Evolutionary conservation across 2,113 vertebrate species (phyloP).

Genomic region (Thalassarche chlororhynchos): DNA sequence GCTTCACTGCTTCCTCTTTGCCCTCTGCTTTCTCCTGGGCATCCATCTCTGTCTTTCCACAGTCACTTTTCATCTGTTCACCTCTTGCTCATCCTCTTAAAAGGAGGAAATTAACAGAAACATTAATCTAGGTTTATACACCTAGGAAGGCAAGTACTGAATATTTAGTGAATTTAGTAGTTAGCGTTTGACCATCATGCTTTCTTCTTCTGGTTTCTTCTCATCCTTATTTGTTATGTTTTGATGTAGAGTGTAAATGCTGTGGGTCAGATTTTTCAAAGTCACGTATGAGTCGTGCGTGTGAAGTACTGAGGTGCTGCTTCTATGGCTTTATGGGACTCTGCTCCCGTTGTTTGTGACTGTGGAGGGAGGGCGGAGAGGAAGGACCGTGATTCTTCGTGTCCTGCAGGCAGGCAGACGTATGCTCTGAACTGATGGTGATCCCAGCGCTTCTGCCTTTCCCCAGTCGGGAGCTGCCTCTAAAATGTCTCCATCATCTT

Average conservation of each 20-base stretch:
- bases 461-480: neutral
- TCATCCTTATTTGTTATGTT: neutral
- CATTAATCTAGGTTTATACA: neutral
- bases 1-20: neutral
- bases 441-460: neutral
- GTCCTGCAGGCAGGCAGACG: neutral
- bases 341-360: neutral
- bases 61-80: neutral
- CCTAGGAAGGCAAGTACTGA: neutral
- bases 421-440: neutral
- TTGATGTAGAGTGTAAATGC: neutral
- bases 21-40: neutral
- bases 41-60: neutral
- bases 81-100: neutral
- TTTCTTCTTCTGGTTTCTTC: neutral
- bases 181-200: neutral
- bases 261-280: neutral
- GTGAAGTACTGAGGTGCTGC: neutral
- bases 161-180: neutral
- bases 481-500: neutral
- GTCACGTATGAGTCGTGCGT: fast-evolving
- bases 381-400: neutral
- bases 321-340: neutral
- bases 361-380: neutral
- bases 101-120: neutral